Evolutionary conservation across 2,888 invertebrate species (phyloP), one percentile per base, ranked within the genome.

Genomic region (Melanotus villosus): DNA sequence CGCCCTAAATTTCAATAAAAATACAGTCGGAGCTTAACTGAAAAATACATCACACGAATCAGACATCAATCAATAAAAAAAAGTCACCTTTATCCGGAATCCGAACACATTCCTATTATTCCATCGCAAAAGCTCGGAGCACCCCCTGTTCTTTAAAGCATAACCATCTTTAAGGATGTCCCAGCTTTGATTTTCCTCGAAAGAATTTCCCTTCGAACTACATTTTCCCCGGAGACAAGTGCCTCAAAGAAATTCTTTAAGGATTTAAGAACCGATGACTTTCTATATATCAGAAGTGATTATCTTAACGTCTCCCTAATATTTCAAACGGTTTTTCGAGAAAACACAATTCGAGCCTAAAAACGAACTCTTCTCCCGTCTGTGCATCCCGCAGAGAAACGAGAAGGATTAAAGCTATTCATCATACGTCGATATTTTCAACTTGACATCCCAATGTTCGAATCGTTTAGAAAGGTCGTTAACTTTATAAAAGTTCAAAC

Each of bases 331-430:
- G 3, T 26, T 26, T 26, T 26, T 3, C 7, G 26, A 26, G 26
- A 26, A 14, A 38, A 38, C 38, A 38, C 5, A 14, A 14, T n/a
- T n/a, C n/a, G n/a, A 26, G 26, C 26, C 26, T 26, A 26, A 26
- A 7, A 26, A 7, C 32, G 32, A 32, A 32, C 32, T 32, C 32
- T 32, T 32, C 32, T 3, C 38, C 10, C 38, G 14, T 4, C n/a
- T 14, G n/a, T 26, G 26, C 26, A 18, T 45, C 14, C 12, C 18
- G 52, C 14, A 32, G 16, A 52, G 26, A 16, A 50, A n/a, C n/a
- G n/a, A 52, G 32, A 52, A 52, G 32, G 52, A 52, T 52, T 52
- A 52, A 52, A 18, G 52, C 16, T 32, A 52, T 52, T 52, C 52
- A 52, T 52, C 52, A 52, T 52, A 19, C 16, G 32, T 18, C 52